Conservation (phyloP, 1,140 invertebrate genomes). For the Drosophila kohkoa region DNA sequence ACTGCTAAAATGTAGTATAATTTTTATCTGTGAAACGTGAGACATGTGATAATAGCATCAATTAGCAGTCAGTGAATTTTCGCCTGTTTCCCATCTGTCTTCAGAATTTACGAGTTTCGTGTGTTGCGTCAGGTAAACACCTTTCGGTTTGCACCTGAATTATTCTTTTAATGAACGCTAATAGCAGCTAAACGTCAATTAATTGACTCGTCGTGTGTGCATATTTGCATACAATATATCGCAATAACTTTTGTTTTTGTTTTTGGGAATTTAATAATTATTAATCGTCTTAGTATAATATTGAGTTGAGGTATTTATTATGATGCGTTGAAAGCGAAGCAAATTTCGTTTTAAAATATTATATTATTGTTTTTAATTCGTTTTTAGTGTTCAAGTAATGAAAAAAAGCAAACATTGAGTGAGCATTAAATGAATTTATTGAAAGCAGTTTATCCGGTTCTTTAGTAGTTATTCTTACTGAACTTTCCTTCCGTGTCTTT, state of each 20-base stretch:
- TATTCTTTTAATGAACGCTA: constrained; percentile 60
- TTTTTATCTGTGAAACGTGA: neutral
- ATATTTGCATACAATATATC: constrained; percentile 3
- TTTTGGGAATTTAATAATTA: constrained; percentile 45
- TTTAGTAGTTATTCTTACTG: neutral
- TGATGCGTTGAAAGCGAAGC: neutral
- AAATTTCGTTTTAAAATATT: neutral
- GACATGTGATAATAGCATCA: constrained; percentile 26
- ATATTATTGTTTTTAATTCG: neutral
- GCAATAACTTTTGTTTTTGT: constrained; percentile 21
- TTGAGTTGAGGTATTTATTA: neutral
- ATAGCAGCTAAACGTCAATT: constrained; percentile 65
- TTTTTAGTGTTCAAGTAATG: neutral
- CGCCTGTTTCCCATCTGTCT: constrained; percentile 21
- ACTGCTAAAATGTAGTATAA: neutral
- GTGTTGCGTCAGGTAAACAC: constrained; percentile 21
- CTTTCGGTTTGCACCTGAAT: constrained; percentile 42
- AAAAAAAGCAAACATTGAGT: neutral
- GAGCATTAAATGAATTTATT: neutral
- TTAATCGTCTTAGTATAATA: constrained; percentile 40
- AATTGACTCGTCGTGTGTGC: constrained; percentile 50
- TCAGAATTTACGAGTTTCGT: constrained; percentile 5
- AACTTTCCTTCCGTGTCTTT: neutral
- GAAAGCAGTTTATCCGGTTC: neutral
- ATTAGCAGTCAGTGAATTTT: constrained; percentile 49